These are phyloP conservation scores for Ianthella basta DNA, from an alignment of 37 sponge, comb jelly and placozoan genomes.

Conservation along the genomic window DNA sequence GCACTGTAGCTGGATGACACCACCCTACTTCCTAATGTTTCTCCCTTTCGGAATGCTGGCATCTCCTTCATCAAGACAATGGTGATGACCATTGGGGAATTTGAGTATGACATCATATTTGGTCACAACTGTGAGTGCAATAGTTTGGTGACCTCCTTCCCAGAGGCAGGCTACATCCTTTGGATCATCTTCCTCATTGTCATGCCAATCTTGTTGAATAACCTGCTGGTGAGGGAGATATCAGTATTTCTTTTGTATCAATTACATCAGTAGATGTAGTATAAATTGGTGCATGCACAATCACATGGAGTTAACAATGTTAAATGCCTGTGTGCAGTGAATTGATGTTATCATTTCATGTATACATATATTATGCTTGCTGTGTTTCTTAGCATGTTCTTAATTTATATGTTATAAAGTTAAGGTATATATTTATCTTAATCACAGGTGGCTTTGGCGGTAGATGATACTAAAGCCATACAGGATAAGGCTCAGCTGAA, in stretches of 20 bases:
- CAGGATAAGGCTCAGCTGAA: conserved; percentile 84
- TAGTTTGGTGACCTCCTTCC: conserved; percentile 42
- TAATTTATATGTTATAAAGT: not conserved
- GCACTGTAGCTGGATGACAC: no score
- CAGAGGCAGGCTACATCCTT: conserved; percentile 56
- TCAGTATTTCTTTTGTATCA: no score
- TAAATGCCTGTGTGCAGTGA: no score
- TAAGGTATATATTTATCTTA: not conserved
- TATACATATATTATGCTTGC: no score
- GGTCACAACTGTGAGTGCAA: conserved; percentile 15
- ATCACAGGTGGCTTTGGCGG: conserved; percentile 97
- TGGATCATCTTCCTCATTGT: conserved; percentile 92
- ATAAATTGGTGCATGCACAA: no score
- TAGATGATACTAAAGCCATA: conserved; percentile 96
- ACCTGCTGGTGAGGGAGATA: conserved; percentile 82
- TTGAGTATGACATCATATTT: conserved; percentile 91
- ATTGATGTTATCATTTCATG: no score
- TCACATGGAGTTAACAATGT: no score
- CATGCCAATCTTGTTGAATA: conserved; percentile 95
- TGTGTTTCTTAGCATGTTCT: no score
- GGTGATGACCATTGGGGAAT: conserved; percentile 94
- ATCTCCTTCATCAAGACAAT: conserved; percentile 83
- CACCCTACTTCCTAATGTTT: no score
- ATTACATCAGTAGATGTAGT: no score
- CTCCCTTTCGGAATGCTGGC: conserved; percentile 67